These are phyloP conservation scores for Nothura maculosa DNA, from an alignment of 2,797 vertebrate genomes.

Conservation along the genomic window DNA sequence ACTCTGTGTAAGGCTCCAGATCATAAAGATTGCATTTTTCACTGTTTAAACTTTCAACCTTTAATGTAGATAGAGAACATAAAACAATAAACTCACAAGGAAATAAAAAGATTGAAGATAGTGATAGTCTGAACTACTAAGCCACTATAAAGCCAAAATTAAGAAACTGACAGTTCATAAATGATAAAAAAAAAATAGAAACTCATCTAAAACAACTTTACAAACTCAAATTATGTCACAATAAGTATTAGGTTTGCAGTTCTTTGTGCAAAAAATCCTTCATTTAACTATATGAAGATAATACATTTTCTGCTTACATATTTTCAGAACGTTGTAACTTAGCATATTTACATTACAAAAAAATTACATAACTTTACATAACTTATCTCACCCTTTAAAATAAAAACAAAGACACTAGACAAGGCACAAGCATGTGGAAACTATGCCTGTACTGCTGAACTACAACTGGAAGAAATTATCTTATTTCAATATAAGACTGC, in stretches of 20 bases:
- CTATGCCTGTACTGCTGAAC: accelerated
- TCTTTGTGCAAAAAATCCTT: neutral
- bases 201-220: neutral
- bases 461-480: accelerated
- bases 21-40: conserved; percentile 48
- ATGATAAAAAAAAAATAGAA: neutral
- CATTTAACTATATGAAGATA: accelerated
- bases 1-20: conserved; percentile 85
- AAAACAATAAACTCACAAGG: accelerated
- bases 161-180: neutral
- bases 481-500: accelerated
- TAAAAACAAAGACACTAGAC: accelerated
- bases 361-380: accelerated
- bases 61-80: neutral
- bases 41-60: conserved; percentile 53
- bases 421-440: neutral
- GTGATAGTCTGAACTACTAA: accelerated
- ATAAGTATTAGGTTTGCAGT: neutral
- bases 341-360: neutral
- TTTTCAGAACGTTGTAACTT: neutral
- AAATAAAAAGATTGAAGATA: accelerated
- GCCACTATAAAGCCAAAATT: neutral
- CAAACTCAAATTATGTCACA: accelerated
- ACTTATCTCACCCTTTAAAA: neutral
- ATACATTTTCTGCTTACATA: accelerated